phyloP scores from a whole-genome alignment of 2,888 invertebrate genomes.

The Rhingia campestris region DNA sequence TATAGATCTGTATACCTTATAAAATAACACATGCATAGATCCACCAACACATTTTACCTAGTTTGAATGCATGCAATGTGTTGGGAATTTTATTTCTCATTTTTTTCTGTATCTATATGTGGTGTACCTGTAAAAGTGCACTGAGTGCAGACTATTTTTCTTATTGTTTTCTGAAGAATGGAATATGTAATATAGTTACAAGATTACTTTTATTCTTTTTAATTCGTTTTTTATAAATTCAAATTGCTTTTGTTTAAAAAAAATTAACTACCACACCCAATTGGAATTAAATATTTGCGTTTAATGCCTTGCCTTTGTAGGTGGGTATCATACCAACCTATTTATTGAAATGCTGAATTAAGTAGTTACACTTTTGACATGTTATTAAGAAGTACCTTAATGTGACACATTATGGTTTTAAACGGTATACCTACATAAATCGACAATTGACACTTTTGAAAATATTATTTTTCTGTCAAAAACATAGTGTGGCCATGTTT shows the following conservation, averaged over 20 bases:
- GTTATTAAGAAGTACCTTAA: not conserved
- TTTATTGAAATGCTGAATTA: not conserved
- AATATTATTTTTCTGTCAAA: too few relatives aligned
- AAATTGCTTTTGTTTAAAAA: too few relatives aligned
- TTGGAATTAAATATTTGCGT: not conserved
- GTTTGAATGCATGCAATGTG: constrained; percentile 57
- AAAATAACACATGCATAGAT: constrained; percentile 5
- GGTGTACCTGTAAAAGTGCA: constrained; percentile 55
- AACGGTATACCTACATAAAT: too few relatives aligned
- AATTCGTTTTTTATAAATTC: too few relatives aligned
- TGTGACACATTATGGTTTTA: too few relatives aligned
- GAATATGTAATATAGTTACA: not conserved
- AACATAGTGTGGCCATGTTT: too few relatives aligned
- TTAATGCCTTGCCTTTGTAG: not conserved
- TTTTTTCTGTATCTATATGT: constrained; percentile 33
- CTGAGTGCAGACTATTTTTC: constrained; percentile 33
- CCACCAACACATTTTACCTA: constrained; percentile 34
- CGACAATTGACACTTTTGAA: too few relatives aligned
- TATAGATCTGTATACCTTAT: not conserved
- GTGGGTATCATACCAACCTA: not conserved
- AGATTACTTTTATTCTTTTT: too few relatives aligned
- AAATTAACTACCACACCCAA: constrained; percentile 15
- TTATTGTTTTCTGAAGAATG: constrained; percentile 1
- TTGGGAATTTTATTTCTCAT: constrained; percentile 12
- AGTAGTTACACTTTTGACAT: not conserved